Conservation (phyloP, 1,140 invertebrate species). For the Neodiprion fabricii region DNA sequence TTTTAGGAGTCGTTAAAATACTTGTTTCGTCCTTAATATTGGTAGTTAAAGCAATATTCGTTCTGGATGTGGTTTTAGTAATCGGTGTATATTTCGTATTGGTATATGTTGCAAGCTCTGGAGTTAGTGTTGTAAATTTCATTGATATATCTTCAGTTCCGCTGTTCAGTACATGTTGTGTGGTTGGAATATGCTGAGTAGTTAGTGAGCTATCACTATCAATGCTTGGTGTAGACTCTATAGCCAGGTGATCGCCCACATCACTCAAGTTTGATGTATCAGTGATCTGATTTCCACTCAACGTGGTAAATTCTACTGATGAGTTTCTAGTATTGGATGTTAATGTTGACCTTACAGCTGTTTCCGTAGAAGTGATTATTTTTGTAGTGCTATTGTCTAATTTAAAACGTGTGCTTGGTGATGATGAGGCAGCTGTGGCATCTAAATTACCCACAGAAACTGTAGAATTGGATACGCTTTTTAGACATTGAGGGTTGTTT, state of each 20-base stretch:
- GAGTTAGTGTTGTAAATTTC: constrained; percentile 16
- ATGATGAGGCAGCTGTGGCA: background rate
- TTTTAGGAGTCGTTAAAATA: background rate
- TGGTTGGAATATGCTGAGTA: constrained; percentile 6
- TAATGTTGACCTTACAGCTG: constrained; percentile 13
- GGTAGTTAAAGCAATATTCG: background rate
- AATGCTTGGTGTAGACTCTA: constrained; percentile 12
- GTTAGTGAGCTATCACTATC: constrained; percentile 12
- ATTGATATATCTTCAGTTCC: background rate
- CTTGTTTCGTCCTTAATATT: background rate
- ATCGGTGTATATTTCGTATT: constrained; percentile 14
- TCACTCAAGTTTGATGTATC: background rate
- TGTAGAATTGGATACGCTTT: background rate
- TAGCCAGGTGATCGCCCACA: background rate
- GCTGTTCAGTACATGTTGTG: background rate
- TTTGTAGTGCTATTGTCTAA: constrained; percentile 7
- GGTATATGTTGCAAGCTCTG: constrained; percentile 17
- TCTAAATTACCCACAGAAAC: constrained; percentile 2
- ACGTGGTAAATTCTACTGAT: background rate
- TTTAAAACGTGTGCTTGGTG: background rate
- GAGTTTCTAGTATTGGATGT: constrained; percentile 1
- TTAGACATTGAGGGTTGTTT: constrained; percentile 14
- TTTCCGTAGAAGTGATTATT: constrained; percentile 9
- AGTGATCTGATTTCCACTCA: background rate
- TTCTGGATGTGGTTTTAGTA: constrained; percentile 5